Conservation (phyloP, 2,888 invertebrate species). For the Macrosoma leucophasiata region DNA sequence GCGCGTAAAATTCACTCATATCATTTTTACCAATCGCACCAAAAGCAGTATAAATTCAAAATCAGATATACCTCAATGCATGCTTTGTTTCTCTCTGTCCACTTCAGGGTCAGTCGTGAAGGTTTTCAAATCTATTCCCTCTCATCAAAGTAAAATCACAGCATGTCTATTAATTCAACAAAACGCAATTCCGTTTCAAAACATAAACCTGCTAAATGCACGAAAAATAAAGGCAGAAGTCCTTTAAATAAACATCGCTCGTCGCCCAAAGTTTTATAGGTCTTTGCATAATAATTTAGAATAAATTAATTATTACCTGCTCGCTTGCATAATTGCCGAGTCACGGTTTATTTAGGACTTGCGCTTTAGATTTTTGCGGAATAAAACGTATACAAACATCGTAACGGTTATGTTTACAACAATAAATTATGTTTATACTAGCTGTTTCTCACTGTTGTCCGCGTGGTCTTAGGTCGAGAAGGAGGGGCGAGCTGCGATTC, state of each 20-base stretch:
- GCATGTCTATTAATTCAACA: constrained; percentile 7
- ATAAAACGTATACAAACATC: no score
- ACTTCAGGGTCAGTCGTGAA: no score
- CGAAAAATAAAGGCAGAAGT: constrained; percentile 26
- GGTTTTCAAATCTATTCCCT: not conserved
- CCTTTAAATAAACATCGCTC: constrained; percentile 35
- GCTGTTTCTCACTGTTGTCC: no score
- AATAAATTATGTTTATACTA: no score
- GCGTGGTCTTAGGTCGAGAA: no score
- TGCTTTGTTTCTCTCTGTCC: no score
- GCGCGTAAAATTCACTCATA: no score
- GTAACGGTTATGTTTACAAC: no score
- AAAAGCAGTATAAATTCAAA: no score
- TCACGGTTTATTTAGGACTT: constrained; percentile 41
- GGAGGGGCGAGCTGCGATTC: no score
- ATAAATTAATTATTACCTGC: constrained; percentile 52
- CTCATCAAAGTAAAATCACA: constrained; percentile 5
- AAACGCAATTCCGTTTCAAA: constrained; percentile 11
- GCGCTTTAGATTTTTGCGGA: constrained; percentile 4
- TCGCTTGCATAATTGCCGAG: constrained; percentile 38
- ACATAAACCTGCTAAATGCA: constrained; percentile 11
- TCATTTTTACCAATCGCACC: no score
- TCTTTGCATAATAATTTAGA: constrained; percentile 38
- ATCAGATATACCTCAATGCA: no score
- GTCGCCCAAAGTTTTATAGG: constrained; percentile 32